Percentiles rank a stretch among this genome's conserved stretches.
phyloP scores from a whole-genome alignment of 2,888 invertebrate genomes.

The Drosophila falleni region DNA sequence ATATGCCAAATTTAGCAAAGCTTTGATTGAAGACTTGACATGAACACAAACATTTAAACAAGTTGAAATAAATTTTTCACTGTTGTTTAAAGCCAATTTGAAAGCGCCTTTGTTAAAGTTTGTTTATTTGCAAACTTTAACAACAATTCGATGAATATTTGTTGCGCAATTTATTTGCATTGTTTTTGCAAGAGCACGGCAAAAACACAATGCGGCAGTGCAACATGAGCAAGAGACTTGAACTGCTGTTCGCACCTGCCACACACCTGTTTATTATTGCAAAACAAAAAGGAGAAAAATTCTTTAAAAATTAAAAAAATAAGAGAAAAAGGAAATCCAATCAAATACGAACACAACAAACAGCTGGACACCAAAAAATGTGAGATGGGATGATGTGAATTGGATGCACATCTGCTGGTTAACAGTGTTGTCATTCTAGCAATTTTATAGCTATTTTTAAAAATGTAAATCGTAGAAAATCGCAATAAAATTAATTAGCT shows the following conservation, averaged over 20 bases:
- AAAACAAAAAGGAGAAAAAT: conserved; percentile 1
- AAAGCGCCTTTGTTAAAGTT: conserved; percentile 19
- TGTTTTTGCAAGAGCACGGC: conserved; percentile 24
- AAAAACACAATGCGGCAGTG: conserved; percentile 24
- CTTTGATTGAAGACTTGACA: background rate
- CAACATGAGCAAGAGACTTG: conserved; percentile 13
- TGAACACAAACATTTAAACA: background rate
- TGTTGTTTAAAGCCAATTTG: conserved; percentile 12
- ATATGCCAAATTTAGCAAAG: conserved; percentile 11
- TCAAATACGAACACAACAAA: conserved; percentile 54
- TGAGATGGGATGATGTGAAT: background rate
- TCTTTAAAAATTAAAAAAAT: conserved; percentile 5
- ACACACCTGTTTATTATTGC: conserved; percentile 66
- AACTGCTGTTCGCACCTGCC: conserved; percentile 30
- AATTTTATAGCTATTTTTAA: background rate
- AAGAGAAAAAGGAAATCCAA: conserved; percentile 42
- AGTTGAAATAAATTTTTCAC: conserved; percentile 10
- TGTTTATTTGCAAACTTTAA: conserved; percentile 13
- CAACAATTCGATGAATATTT: conserved; percentile 35
- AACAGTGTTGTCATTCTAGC: conserved; percentile 17
- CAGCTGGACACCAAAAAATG: conserved; percentile 17
- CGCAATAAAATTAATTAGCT: too few species aligned
- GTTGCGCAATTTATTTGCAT: conserved; percentile 41
- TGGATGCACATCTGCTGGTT: conserved; percentile 12
- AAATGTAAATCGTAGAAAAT: too few species aligned